Conservation (phyloP, 37 sponge, comb jelly and placozoan genomes). For the Chondrilla cf. caribensis region DNA sequence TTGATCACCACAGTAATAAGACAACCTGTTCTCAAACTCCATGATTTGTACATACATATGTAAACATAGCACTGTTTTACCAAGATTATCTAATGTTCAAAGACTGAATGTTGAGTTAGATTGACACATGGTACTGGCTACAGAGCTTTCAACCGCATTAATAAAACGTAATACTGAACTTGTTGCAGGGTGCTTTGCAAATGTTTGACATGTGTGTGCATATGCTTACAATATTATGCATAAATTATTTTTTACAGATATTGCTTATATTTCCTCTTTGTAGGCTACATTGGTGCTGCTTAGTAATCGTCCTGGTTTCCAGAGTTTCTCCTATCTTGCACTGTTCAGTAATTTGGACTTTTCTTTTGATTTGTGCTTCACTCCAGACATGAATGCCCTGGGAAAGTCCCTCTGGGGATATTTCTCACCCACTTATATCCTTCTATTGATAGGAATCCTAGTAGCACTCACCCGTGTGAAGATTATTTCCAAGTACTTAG, state of each 20-base stretch:
- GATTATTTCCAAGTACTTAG: slow-evolving; percentile 32
- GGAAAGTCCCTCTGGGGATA: slow-evolving; percentile 35
- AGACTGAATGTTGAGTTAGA: too few relatives aligned
- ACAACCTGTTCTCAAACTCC: too few relatives aligned
- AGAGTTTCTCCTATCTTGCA: slow-evolving; percentile 11
- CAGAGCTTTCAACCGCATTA: too few relatives aligned
- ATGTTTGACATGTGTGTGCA: too few relatives aligned
- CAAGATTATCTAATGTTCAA: too few relatives aligned
- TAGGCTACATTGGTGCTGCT: slow-evolving; percentile 47
- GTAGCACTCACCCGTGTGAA: slow-evolving; percentile 36
- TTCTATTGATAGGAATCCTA: slow-evolving; percentile 34
- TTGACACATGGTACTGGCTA: too few relatives aligned
- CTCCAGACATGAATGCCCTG: slow-evolving; percentile 35
- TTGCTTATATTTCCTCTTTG: not conserved
- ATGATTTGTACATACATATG: too few relatives aligned
- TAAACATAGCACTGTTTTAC: too few relatives aligned
- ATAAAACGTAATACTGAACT: not conserved
- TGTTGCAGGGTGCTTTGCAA: too few relatives aligned
- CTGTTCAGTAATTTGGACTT: slow-evolving; percentile 62
- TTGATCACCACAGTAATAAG: too few relatives aligned
- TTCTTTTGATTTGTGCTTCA: slow-evolving; percentile 66
- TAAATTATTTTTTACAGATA: not conserved
- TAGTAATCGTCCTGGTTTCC: slow-evolving; percentile 39
- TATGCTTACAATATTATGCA: too few relatives aligned
- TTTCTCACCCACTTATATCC: slow-evolving; percentile 63